Conservation (phyloP, 2,888 invertebrate species). For the Aleiodes leptofemur region DNA sequence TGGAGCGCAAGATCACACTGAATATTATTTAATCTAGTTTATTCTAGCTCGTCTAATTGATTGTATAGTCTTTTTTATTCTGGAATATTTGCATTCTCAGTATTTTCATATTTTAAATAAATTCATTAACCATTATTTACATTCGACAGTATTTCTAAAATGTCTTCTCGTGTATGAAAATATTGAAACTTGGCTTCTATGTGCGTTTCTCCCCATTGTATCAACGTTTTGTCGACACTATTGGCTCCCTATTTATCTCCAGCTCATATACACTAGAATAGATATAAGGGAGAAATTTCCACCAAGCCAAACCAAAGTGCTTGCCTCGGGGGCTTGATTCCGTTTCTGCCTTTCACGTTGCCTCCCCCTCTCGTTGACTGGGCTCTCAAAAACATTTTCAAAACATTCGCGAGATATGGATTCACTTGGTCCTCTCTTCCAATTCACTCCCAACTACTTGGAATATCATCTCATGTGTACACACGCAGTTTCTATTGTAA, state of each 20-base stretch:
- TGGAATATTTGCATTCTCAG: neutral
- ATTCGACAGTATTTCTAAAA: conserved; percentile 40
- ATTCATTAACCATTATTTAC: conserved; percentile 39
- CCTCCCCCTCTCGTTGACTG: conserved; percentile 26
- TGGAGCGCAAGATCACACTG: conserved; percentile 64
- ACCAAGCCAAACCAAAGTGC: conserved; percentile 39
- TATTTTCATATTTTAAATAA: conserved; percentile 20
- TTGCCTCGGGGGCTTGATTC: conserved; percentile 43
- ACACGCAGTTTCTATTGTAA: conserved; percentile 40
- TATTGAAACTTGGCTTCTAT: conserved; percentile 43
- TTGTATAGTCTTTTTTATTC: neutral
- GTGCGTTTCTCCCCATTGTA: neutral
- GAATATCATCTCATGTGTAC: conserved; percentile 47
- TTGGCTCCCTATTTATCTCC: conserved; percentile 40
- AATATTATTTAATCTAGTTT: conserved; percentile 57
- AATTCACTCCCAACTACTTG: conserved; percentile 58
- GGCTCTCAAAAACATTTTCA: conserved; percentile 43
- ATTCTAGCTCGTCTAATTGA: conserved; percentile 43
- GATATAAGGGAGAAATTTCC: conserved; percentile 43
- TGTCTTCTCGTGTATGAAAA: conserved; percentile 48
- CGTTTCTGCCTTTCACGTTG: conserved; percentile 28
- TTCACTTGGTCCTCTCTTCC: conserved; percentile 52
- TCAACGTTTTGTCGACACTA: conserved; percentile 13
- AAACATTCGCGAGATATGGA: conserved; percentile 38
- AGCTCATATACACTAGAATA: conserved; percentile 32